Conservation (phyloP, 23 tunicate genomes). For the Styela plicata region DNA sequence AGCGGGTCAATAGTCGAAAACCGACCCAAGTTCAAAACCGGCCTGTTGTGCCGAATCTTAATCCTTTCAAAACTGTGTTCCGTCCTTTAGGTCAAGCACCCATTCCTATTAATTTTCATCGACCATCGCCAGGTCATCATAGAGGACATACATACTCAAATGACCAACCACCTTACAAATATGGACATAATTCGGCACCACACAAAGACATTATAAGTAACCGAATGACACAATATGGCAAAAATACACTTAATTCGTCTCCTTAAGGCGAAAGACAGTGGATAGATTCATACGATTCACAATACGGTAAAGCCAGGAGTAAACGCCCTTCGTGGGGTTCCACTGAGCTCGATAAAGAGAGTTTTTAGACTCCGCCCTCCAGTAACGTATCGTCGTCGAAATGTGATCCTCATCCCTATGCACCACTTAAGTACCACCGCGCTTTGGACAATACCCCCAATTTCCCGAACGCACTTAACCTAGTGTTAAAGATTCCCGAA, state of each 20-base stretch:
- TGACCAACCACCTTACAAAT: background rate
- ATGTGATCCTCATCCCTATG: background rate
- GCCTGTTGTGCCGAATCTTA: background rate
- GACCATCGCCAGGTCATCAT: slow-evolving; percentile 1
- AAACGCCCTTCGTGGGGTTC: slow-evolving; percentile 31
- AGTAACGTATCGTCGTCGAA: background rate
- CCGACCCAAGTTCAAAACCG: background rate
- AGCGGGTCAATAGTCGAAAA: background rate
- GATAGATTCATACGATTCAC: slow-evolving; percentile 20
- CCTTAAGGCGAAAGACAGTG: slow-evolving; percentile 28
- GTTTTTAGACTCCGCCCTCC: slow-evolving; percentile 21
- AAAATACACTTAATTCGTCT: background rate
- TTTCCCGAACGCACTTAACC: too few relatives aligned
- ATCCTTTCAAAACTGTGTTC: background rate
- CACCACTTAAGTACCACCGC: background rate
- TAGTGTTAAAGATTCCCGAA: too few relatives aligned
- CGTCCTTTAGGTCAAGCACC: background rate
- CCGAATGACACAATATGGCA: background rate
- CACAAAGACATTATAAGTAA: background rate
- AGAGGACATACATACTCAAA: slow-evolving; percentile 13
- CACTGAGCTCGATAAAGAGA: slow-evolving; percentile 15
- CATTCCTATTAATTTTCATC: background rate
- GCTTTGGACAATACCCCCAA: background rate
- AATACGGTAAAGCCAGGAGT: slow-evolving; percentile 13
- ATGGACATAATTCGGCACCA: background rate